These are phyloP conservation scores for Chaenocephalus aceratus DNA, from an alignment of 2,113 vertebrate species.

Conservation along the genomic window DNA sequence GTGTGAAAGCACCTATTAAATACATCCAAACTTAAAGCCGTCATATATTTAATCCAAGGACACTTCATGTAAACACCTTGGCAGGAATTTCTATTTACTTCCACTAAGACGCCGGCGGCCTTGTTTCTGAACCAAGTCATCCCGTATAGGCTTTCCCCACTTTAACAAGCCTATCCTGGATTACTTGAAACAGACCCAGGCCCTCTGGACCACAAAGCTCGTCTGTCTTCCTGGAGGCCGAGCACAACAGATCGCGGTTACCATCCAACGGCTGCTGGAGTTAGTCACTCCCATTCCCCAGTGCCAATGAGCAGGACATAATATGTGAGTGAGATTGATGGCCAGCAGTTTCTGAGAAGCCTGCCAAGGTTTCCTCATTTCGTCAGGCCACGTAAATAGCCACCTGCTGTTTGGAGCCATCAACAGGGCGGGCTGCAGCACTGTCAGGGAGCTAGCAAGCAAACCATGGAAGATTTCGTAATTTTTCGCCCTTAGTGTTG, in stretches of 20 bases:
- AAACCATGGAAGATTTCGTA: neutral
- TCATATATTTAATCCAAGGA: conserved; percentile 3
- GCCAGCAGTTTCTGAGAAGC: conserved; percentile 79
- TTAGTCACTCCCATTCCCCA: conserved; percentile 34
- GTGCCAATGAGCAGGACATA: conserved; percentile 34
- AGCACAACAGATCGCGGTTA: conserved; percentile 43
- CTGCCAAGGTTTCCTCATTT: conserved; percentile 72
- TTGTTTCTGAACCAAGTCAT: conserved; percentile 94
- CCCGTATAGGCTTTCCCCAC: conserved; percentile 92
- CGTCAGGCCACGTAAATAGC: conserved; percentile 82
- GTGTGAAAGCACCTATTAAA: neutral
- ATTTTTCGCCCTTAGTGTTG: neutral
- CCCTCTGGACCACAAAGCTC: conserved; percentile 65
- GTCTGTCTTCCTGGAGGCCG: conserved; percentile 51
- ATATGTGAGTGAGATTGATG: conserved; percentile 74
- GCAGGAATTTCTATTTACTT: conserved; percentile 8
- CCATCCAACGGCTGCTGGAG: conserved; percentile 59
- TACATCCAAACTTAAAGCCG: neutral
- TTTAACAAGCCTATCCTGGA: conserved; percentile 98
- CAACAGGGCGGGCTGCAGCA: conserved; percentile 63
- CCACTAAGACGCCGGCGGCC: conserved; percentile 68
- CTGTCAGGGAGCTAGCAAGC: conserved; percentile 66
- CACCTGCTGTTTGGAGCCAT: conserved; percentile 80
- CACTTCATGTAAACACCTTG: neutral
- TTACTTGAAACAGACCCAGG: conserved; percentile 96